Conservation (phyloP, 92 coral and sea anemone species). For the Hydrozoanthus gracilis region DNA sequence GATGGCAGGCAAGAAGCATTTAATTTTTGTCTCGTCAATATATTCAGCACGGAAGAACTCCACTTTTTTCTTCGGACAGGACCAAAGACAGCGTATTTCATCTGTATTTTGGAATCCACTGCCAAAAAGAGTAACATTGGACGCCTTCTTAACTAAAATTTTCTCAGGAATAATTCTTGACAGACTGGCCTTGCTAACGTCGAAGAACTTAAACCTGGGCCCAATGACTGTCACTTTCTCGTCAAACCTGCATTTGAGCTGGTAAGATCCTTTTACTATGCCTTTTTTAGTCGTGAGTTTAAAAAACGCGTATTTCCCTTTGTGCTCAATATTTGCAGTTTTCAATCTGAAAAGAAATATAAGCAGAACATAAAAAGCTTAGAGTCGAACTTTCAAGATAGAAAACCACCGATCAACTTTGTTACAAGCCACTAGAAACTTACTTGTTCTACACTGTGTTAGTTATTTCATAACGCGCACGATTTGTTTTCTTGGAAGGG, state of each 20-base stretch:
- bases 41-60: neutral
- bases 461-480: too few species aligned
- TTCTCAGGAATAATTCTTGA: neutral
- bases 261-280: neutral
- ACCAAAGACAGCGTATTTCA: slow-evolving; percentile 6
- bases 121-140: slow-evolving; percentile 1
- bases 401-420: too few species aligned
- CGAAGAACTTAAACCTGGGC: neutral
- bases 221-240: neutral
- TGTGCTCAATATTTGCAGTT: too few species aligned
- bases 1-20: neutral
- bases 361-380: too few species aligned
- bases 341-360: too few species aligned
- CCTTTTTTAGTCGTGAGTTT: too few species aligned
- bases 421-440: too few species aligned
- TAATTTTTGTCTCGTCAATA: neutral
- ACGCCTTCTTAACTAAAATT: neutral
- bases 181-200: neutral
- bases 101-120: slow-evolving; percentile 14
- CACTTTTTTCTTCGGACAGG: neutral
- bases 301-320: too few species aligned
- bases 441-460: too few species aligned
- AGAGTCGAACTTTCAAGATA: too few species aligned
- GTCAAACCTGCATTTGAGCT: neutral
- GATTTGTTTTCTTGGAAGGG: too few species aligned